phyloP scores from a whole-genome alignment of 2,888 invertebrate genomes.

The Magallana nippona region DNA sequence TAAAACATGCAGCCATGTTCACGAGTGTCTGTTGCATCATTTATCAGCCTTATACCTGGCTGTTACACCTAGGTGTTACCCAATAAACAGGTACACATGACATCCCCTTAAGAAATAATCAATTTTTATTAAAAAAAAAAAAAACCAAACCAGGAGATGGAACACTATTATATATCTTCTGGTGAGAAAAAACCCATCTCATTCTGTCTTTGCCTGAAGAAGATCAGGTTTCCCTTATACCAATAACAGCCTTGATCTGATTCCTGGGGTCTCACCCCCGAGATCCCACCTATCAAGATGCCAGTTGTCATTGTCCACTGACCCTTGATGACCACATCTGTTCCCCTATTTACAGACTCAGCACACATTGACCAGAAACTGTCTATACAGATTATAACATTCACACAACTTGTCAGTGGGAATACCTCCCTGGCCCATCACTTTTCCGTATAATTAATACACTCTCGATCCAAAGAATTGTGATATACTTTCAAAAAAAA shows the following conservation, averaged over 20 bases:
- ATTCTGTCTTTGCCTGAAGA: not conserved
- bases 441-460: not conserved
- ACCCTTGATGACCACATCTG: constrained; percentile 18
- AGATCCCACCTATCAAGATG: constrained; percentile 3
- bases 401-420: not conserved
- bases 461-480: not conserved
- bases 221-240: constrained; percentile 4
- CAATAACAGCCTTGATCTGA: not conserved
- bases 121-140: not conserved
- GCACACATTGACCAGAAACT: not conserved
- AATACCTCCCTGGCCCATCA: not conserved
- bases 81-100: not conserved
- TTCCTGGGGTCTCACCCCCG: not conserved
- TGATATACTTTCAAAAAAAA: not conserved
- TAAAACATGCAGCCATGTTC: not conserved
- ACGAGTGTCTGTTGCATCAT: constrained; percentile 21
- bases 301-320: constrained; percentile 16
- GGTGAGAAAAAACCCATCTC: constrained; percentile 3
- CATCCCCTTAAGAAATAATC: not conserved
- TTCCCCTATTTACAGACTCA: not conserved
- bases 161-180: not conserved
- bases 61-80: not conserved
- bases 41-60: not conserved
- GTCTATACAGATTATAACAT: not conserved
- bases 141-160: too few relatives aligned